A percentile compares a stretch with the other conserved stretches of the same genome.
phyloP scores from a whole-genome alignment of 2,888 invertebrate species.

The Dynastes hyllus region DNA sequence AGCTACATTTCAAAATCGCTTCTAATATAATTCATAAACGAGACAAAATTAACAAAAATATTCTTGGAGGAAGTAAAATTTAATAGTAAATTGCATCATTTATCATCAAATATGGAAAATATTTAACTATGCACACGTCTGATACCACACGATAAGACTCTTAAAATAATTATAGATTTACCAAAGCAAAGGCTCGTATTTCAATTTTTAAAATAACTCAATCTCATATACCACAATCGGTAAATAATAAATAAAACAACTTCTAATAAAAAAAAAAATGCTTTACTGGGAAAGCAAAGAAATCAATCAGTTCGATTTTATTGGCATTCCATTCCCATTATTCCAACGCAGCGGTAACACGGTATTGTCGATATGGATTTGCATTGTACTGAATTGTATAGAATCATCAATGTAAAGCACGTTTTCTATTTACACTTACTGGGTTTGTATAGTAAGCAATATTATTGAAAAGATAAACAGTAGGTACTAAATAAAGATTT shows the following conservation, averaged over 20 bases:
- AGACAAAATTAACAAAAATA: too few species aligned
- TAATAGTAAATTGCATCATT: too few species aligned
- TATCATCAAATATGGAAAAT: too few species aligned
- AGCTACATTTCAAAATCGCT: too few species aligned
- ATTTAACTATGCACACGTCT: too few species aligned
- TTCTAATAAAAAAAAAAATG: slow-evolving; percentile 10
- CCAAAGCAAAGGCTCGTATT: not conserved
- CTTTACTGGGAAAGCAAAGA: not conserved
- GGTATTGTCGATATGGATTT: not conserved
- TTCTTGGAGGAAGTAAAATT: too few species aligned
- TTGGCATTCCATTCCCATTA: slow-evolving; percentile 35
- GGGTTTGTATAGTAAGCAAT: not conserved
- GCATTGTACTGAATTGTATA: not conserved
- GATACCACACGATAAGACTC: too few species aligned
- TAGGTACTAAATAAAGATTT: not conserved
- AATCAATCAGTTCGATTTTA: slow-evolving; percentile 7
- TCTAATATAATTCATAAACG: too few species aligned
- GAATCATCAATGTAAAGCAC: slow-evolving; percentile 1
- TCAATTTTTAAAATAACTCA: not conserved
- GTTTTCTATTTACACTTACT: not conserved
- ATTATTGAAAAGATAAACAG: slow-evolving; percentile 2
- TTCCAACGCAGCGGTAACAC: slow-evolving; percentile 7
- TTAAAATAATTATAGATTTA: too few species aligned
- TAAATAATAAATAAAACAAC: not conserved
- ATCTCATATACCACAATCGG: not conserved